A percentile compares a stretch with the other conserved stretches of the same genome.
phyloP scores from a whole-genome alignment of 2,113 vertebrate species.

The Odontesthes bonariensis region DNA sequence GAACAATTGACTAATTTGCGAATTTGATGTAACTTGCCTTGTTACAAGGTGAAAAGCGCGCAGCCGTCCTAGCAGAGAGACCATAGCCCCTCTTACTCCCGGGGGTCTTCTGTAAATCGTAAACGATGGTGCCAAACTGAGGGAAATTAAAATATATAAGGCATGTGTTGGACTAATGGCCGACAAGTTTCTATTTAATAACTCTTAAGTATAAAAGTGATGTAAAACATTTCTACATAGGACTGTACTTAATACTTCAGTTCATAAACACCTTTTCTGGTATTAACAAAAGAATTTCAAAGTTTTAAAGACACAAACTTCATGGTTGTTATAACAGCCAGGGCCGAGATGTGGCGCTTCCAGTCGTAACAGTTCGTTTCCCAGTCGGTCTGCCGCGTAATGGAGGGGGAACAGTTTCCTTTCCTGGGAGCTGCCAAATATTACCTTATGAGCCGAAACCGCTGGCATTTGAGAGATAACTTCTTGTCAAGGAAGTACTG shows the following conservation, averaged over 20 bases:
- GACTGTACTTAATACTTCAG: background rate
- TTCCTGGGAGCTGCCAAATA: slow-evolving; percentile 82
- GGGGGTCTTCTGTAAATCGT: slow-evolving; percentile 76
- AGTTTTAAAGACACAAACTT: slow-evolving; percentile 64
- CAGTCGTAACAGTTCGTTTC: slow-evolving; percentile 57
- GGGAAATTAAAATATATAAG: background rate
- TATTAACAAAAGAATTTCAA: background rate
- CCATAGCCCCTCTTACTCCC: slow-evolving; percentile 85
- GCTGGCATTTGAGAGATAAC: background rate
- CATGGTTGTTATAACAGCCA: slow-evolving; percentile 79
- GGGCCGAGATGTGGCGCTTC: slow-evolving; percentile 77
- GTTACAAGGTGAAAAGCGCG: slow-evolving; percentile 69
- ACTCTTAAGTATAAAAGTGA: too few relatives aligned
- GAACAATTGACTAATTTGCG: too few relatives aligned
- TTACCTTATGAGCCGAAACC: slow-evolving; percentile 19
- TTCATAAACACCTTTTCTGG: too few relatives aligned
- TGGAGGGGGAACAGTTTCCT: slow-evolving; percentile 79
- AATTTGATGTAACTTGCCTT: slow-evolving; percentile 15
- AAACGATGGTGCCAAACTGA: slow-evolving; percentile 77
- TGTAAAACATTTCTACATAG: background rate
- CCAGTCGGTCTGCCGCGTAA: slow-evolving; percentile 72
- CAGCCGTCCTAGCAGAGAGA: slow-evolving; percentile 85
- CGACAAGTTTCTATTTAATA: too few relatives aligned
- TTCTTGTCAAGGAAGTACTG: background rate
- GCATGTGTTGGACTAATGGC: too few relatives aligned